Base-by-base conservation (phyloP, 2,797 vertebrate species). In the Huso huso region DNA sequence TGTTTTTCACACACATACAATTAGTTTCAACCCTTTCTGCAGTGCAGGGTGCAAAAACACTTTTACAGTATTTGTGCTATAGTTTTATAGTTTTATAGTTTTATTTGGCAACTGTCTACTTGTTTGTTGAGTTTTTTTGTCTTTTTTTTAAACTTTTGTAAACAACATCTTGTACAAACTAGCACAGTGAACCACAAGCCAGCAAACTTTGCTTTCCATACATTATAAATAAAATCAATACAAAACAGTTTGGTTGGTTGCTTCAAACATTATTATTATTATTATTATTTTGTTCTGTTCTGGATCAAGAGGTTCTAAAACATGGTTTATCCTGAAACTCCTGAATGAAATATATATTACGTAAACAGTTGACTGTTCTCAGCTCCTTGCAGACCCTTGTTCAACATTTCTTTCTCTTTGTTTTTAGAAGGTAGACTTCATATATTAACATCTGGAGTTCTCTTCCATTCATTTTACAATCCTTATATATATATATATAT, bases 331-430 rank as follows among this genome's bases (percentile, higher is more conserved):
- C 93, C 88, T 93, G 84, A 92, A 93, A 92, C 94, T 99, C 96
- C 96, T 99, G 96, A 99, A 97, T 96, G 94, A 93, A 95, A 95
- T 92, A 90, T 37, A 37, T 93, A 90, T 93, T 92, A 96, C 94
- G 96, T 99, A 99, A 99, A 98, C 96, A 99, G 93, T 98, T 96
- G 96, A 99, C 96, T 99, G 94, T 83, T 95, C 91, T 92, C 92
- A 18, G 94, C 96, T 93, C 91, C 87, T 91, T 86, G 84, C 82
- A 93, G 92, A 95, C 91, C 93, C 89, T 91, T 73, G 82, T 88
- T 84, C 86, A 76, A 87, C 83, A 85, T 90, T 82, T 91, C 23
- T 77, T 74, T 82, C 81, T 18, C 23, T 37, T 37, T 37, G 23
- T 71, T 86, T 86, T 92, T 88, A 92, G 91, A 96, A 97, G 93